A percentile compares a stretch with the other conserved stretches of the same genome.
Conservation (phyloP, 2,113 vertebrate genomes). For the Notothenia coriiceps region DNA sequence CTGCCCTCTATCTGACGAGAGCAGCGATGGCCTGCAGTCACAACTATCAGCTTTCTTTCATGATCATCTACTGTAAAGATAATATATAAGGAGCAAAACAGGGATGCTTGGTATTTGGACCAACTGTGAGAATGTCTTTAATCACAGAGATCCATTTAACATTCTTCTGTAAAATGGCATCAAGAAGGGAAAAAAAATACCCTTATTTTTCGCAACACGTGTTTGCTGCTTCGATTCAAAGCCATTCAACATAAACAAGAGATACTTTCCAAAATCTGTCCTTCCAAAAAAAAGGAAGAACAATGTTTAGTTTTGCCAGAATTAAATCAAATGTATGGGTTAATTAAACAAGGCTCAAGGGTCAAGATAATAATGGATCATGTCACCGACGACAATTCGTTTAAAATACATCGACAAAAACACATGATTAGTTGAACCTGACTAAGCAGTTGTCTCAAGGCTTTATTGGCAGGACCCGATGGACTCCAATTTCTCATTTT, state of each 20-base stretch:
- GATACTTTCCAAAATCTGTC: constrained; percentile 34
- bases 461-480: constrained; percentile 80
- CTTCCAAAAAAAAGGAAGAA: constrained; percentile 24
- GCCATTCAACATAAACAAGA: constrained; percentile 51
- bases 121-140: constrained; percentile 34
- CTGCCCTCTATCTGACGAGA: constrained; percentile 66
- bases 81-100: constrained; percentile 37
- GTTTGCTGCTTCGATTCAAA: constrained; percentile 61
- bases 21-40: constrained; percentile 66
- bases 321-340: constrained; percentile 82
- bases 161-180: constrained; percentile 69
- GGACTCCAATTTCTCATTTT: constrained; percentile 57
- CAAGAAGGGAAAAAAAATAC: constrained; percentile 26
- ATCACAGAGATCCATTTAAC: constrained; percentile 61
- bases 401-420: constrained; percentile 88
- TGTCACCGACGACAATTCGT: constrained; percentile 86
- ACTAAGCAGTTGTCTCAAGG: constrained; percentile 85
- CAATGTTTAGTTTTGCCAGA: constrained; percentile 58
- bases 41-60: constrained; percentile 75
- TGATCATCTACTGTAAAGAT: constrained; percentile 74
- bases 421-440: constrained; percentile 91
- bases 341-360: constrained; percentile 84
- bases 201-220: constrained; percentile 57
- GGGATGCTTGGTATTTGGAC: constrained; percentile 50
- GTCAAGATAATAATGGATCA: constrained; percentile 88